Base-by-base conservation (phyloP, 2,888 invertebrate genomes). In the Antheraea assamensis region DNA sequence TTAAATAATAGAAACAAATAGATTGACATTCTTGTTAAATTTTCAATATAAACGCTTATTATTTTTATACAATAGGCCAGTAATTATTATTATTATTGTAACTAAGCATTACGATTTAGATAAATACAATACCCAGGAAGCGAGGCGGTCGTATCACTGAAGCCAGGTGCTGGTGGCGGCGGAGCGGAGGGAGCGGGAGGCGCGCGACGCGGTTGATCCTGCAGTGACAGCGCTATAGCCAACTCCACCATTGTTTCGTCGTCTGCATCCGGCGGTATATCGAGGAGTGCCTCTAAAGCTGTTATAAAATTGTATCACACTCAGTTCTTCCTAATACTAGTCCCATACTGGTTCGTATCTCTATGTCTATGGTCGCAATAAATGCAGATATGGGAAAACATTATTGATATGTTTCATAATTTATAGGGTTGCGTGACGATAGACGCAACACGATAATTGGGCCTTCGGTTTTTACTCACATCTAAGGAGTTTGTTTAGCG, bases 221-320 rank as follows among this genome's bases (percentile, higher is more conserved):
- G 98, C 47, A 99, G 95, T 81, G 99, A 99, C 2, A 99, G 95
- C 0, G 99, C 99, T 78, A 99, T 99, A 3, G 99, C 99, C 78
- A 99, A 95, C 90, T 99, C 99, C 75, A 99, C 98, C 97, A 99
- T 99, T 0, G 99, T 97, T 89, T 99, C 99, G 88, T 99, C 99
- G 85, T 99, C 99, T 1, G 98, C 98, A 89, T 98, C 98, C n/a
- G 98, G 97, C 21, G 98, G 98, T 72, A 99, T 96, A 83, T 98
- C 98, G 13, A 98, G 93, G 42, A 98, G 90, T 0, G 97, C 97
- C 72, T 97, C 98, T 79, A 98, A 96, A 71, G 96, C 96, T 83
- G 91, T 85, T 58, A 24, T 15, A 58, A 13, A 58, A 24, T 10
- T 58, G 0, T 58, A 58, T 24, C 52, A 13, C 10, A 58, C 2